Evolutionary conservation across 1,140 invertebrate species (phyloP), one percentile per base, ranked within the genome.

Genomic region (Dendroctonus valens): DNA sequence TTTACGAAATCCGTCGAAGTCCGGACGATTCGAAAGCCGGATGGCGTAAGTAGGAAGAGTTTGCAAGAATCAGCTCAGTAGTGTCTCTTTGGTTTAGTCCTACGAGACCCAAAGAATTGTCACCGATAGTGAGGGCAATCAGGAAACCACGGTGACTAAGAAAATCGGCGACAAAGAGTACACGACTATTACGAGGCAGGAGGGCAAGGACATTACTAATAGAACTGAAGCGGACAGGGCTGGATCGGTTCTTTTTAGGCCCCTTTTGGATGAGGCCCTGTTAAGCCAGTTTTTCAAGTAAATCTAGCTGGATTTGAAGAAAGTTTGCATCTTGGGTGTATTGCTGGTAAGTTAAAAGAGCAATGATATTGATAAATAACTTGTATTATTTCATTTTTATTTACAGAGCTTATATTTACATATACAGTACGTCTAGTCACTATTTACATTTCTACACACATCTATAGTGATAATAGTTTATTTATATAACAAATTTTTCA

Each of bases 61-160:
- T 44, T 54, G 9, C 8, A 51, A 58, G 2, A n/a, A 42, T 7
- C 49, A 58, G 42, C 39, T 42, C 9, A 46, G 38, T 42, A 41
- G 62, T 59, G 52, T 64, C 55, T 11, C 59, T 67, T 60, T 41
- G 49, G 70, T 74, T 72, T 65, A 80, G 79, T 78, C 76, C 11
- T 69, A 79, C 50, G 81, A 84, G 72, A 75, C 80, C 69, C 76
- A 77, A 38, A 73, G 73, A 69, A 79, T 78, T 15, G 72, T 82
- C 7, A 78, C 65, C 69, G 83, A 84, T 67, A 81, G 73, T 57
- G 70, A 81, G 57, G 82, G 83, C 26, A 83, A 81, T 69, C 74
- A 82, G 59, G 79, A 83, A 71, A 81, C 76, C 5, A 82, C 75
- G 15, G 69, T 83, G 5, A 81, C 79, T 48, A 73, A 74, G 48